Evolutionary conservation across 2,797 vertebrate genomes (phyloP), one percentile per base, ranked within the genome.

Genomic region (Triplophysa yarkandensis): DNA sequence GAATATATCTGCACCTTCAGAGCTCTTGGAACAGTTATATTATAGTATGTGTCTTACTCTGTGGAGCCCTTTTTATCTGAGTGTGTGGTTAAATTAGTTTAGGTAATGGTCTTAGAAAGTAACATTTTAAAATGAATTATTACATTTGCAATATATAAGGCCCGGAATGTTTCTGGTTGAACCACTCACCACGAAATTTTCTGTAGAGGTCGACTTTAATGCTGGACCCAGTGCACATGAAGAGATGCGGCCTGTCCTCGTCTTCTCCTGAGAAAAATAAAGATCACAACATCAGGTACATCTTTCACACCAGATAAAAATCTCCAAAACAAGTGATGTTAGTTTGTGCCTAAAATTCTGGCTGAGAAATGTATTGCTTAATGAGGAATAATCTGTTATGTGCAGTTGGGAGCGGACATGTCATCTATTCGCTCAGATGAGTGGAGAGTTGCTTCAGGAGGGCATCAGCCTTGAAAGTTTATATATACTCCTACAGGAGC

Each of bases 21-120:
- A 94, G 90, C 80, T 86, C 86, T 0, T 94, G 93, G 93, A 93
- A 84, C 89, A 92, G 92, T 79, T 93, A 88, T 62, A 82, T 92
- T 8, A 93, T 94, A 30, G 94, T 94, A 88, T 89, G 92, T 83
- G 19, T 41, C 6, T 34, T 11, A 41, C 11, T 41, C 13, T 55
- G 27, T 52, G 9, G 17, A 13, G 23, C 25, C 39, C 23, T 46
- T 23, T 17, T 16, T 44, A 17, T 11, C 41, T 25, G 28, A 10
- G 10, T 39, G 27, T 21, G 44, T 64, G 19, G 27, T 25, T 17
- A 34, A 14, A 17, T 25, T 23, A 44, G 34, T 9, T 36, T 11
- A n/a, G n/a, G n/a, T n/a, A n/a, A n/a, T n/a, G n/a, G n/a, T n/a
- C n/a, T n/a, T n/a, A n/a, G n/a, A n/a, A n/a, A n/a, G n/a, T n/a